phyloP scores from a whole-genome alignment of 2,888 invertebrate genomes.

The Eupithecia insigniata region DNA sequence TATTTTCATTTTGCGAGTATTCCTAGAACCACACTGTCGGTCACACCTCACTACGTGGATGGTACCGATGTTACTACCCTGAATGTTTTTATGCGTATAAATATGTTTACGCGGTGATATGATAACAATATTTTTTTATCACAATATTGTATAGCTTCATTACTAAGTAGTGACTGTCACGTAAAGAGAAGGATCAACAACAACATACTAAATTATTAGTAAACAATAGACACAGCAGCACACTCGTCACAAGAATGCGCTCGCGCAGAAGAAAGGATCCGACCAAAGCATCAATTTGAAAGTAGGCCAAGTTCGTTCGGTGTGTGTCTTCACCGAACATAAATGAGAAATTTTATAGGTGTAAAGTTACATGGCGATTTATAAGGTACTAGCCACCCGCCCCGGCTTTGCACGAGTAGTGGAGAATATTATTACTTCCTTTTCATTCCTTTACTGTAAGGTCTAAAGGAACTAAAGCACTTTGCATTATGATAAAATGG shows the following conservation, averaged over 20 bases:
- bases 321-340: neutral
- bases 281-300: neutral
- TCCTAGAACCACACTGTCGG: neutral
- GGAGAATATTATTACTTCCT: too few relatives aligned
- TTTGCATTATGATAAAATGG: too few relatives aligned
- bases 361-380: neutral
- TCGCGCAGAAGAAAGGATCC: neutral
- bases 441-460: too few relatives aligned
- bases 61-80: neutral
- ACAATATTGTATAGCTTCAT: neutral
- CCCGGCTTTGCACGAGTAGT: too few relatives aligned
- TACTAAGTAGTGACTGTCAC: neutral
- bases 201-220: neutral
- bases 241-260: neutral
- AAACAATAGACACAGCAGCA: neutral
- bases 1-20: slow-evolving; percentile 17
- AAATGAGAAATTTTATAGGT: neutral
- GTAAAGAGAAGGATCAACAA: neutral
- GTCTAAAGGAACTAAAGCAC: too few relatives aligned
- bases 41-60: neutral
- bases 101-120: neutral
- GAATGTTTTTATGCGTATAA: neutral
- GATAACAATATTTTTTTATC: neutral
- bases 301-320: neutral
- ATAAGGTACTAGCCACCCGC: too few relatives aligned